Conservation (phyloP, 2,113 vertebrate species). For the Rhombomys opimus region DNA sequence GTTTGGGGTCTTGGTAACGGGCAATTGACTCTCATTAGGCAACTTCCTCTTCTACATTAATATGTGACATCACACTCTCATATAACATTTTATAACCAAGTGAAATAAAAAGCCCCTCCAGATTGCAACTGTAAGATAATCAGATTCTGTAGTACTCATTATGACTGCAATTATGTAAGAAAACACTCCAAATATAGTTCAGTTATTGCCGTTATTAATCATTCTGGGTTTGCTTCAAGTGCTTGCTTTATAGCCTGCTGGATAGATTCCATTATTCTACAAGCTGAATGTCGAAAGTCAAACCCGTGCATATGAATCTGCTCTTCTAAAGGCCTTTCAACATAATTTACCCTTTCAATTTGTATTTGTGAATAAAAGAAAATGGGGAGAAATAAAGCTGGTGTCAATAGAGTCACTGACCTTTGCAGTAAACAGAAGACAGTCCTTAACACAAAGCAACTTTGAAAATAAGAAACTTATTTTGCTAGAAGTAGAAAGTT, state of each 20-base stretch:
- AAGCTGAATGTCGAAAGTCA: conserved; percentile 72
- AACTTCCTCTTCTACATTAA: conserved; percentile 31
- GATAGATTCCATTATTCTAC: conserved; percentile 73
- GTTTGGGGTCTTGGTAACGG: conserved; percentile 3
- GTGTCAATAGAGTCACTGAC: conserved; percentile 75
- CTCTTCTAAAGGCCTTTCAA: conserved; percentile 72
- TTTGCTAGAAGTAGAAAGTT: conserved; percentile 72
- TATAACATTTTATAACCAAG: conserved; percentile 29
- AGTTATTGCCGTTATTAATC: conserved; percentile 80
- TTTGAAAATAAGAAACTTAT: conserved; percentile 76
- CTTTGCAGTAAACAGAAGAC: conserved; percentile 80
- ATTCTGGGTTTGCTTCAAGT: conserved; percentile 78
- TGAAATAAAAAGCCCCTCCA: conserved; percentile 72
- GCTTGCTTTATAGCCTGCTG: conserved; percentile 74
- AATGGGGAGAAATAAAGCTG: conserved; percentile 45
- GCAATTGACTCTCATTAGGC: conserved; percentile 47
- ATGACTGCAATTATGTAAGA: conserved; percentile 76
- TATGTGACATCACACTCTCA: conserved; percentile 55
- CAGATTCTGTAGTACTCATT: conserved; percentile 74
- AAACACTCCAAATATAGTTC: conserved; percentile 76
- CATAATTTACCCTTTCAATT: conserved; percentile 79
- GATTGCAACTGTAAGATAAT: conserved; percentile 73
- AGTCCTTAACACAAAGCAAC: conserved; percentile 79
- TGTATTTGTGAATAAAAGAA: conserved; percentile 74
- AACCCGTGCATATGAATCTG: conserved; percentile 62